Base-by-base conservation (phyloP, 2,113 vertebrate species). In the Myotis brandtii region DNA sequence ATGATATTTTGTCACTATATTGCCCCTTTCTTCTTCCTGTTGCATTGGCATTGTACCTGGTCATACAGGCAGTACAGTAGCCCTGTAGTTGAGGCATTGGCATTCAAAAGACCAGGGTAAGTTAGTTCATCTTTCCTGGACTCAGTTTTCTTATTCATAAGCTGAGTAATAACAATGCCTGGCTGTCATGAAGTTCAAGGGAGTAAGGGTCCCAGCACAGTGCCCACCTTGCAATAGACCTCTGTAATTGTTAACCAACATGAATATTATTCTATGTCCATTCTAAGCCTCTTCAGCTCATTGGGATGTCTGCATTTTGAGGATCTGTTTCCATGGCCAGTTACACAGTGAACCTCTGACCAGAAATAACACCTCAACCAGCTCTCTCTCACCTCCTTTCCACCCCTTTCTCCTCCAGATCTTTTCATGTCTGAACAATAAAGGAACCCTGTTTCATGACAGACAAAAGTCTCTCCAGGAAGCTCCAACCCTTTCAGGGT, bases 401-500 rank as follows among this genome's bases (percentile, higher is more conserved):
- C 6, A 10, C 48, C 8, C 32, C 46, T 54, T 52, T 20, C 70
- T 73, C 59, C 43, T 17, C 34, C 27, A n/a, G 48, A 69, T 18
- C 89, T 95, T 97, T 93, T 95, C 96, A 93, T 93, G 50, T 4
- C 64, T 89, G 30, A 86, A 88, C 94, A 81, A 95, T 25, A 91
- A 83, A 27, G 18, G 64, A 62, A 97, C 96, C 89, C 96, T 92
- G 94, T 79, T 95, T 97, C 96, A 93, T 95, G 92, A 95, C 52
- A 89, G 13, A 4, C 90, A 97, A 97, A 97, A 92, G 59, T 97
- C 92, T 97, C 97, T 96, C 97, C 6, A 54, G 97, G 98, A 95
- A 97, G 96, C 95, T 93, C 86, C 93, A 96, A 91, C 95, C 91
- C 97, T 98, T 98, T 9, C 86, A 96, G 97, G 89, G 96, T 98